Evolutionary conservation across 2,888 invertebrate genomes (phyloP).

Genomic region (Cataglyphis cursor): DNA sequence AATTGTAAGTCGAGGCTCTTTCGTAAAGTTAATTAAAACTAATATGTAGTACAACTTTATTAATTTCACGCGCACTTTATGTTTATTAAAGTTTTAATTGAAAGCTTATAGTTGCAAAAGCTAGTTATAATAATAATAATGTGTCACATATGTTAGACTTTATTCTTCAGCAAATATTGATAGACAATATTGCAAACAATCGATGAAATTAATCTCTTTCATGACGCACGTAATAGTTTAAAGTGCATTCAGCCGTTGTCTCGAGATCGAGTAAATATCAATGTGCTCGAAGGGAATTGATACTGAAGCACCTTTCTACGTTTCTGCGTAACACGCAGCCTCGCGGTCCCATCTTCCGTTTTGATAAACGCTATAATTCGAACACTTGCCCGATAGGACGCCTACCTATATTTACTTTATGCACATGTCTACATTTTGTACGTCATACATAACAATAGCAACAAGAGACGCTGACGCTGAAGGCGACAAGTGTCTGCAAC

Average conservation of each 20-base stretch:
- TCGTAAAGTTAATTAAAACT: not conserved
- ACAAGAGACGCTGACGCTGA: conserved; percentile 14
- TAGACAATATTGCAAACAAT: not conserved
- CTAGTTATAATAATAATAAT: not conserved
- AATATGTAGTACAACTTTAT: not conserved
- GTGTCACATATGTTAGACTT: not conserved
- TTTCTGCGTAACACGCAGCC: not conserved
- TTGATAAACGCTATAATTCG: conserved; percentile 31
- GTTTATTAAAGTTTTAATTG: not conserved
- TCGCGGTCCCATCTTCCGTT: conserved; percentile 12
- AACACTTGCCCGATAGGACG: conserved; percentile 18
- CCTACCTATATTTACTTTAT: conserved; percentile 23
- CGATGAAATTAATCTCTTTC: not conserved
- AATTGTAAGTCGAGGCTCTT: not conserved
- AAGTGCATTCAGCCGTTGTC: not conserved
- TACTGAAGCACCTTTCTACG: not conserved
- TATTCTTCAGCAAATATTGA: not conserved
- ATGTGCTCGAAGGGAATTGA: not conserved
- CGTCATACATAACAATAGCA: conserved; percentile 35
- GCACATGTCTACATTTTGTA: conserved; percentile 9
- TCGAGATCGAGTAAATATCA: not conserved
- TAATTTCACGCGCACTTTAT: not conserved
- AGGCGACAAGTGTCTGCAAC: conserved; percentile 28
- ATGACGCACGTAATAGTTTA: not conserved
- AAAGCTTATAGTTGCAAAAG: not conserved